Conservation (phyloP, 2,113 vertebrate species). For the Ictalurus furcatus region DNA sequence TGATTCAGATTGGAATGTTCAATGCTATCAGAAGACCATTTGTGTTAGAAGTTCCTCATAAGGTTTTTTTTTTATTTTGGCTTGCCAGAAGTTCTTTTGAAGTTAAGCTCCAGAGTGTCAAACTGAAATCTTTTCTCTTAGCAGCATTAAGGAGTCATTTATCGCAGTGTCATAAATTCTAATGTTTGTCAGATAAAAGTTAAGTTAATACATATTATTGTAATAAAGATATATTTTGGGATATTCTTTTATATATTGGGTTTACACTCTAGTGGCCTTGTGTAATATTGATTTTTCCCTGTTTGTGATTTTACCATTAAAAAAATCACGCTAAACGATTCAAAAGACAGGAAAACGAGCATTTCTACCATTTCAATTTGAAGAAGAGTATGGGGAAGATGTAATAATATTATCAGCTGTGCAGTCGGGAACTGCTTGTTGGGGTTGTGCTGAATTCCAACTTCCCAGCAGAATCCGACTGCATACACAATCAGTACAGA, state of each 20-base stretch:
- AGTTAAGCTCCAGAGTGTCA: slow-evolving; percentile 32
- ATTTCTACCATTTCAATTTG: background rate
- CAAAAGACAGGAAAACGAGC: background rate
- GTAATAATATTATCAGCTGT: background rate
- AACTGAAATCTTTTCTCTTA: slow-evolving; percentile 14
- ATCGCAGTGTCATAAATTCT: slow-evolving; percentile 19
- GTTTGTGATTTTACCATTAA: background rate
- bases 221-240: slow-evolving; percentile 25
- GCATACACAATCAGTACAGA: background rate
- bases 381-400: background rate
- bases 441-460: background rate
- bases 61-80: slow-evolving; percentile 19
- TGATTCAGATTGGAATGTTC: slow-evolving; percentile 28
- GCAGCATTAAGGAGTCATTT: slow-evolving; percentile 34
- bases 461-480: background rate
- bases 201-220: slow-evolving; percentile 6
- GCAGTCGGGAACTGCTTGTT: background rate
- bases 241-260: background rate
- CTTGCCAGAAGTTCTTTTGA: slow-evolving; percentile 35
- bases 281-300: background rate
- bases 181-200: background rate
- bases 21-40: slow-evolving; percentile 27
- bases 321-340: background rate
- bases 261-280: background rate
- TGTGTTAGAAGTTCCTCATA: slow-evolving; percentile 28